Base-by-base conservation (phyloP, 2,888 invertebrate genomes). In the Blomia tropicalis region DNA sequence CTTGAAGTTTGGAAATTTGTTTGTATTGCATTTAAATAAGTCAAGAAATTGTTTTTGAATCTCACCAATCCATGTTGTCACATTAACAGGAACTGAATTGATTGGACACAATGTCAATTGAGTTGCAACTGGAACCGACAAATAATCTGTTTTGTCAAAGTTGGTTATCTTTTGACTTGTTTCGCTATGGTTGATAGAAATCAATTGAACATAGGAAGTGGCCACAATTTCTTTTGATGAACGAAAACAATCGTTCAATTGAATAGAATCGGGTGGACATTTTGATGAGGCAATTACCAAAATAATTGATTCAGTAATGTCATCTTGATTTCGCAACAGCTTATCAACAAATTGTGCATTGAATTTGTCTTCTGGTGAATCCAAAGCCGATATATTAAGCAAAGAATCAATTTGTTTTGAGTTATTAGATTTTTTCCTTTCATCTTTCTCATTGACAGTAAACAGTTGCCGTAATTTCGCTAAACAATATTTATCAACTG, bases 51-150 rank as follows among this genome's bases (percentile, higher is more conserved):
- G 36, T 36, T 7, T 17, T 36, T 36, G 7, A 7, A 36, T 17
- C 36, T 36, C 36, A 11, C 17, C 36, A 36, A 17, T 36, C 36
- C 36, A 36, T 17, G 36, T 11, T 11, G 7, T 17, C 7, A 36
- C 7, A 11, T 36, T 7, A 36, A 36, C 36, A 36, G 36, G 7
- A 17, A 11, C 17, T 36, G 36, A 36, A 17, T 36, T 36, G 36
- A 36, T 36, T 11, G 61, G 53, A 61, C 41, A 54, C 4, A 61
- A 22, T 30, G 27, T 62, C 7, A 59, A 23, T 11, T 44, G 27
- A 41, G 25, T 4, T 47, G 53, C 43, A 2, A 62, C 1, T 29
- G 58, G 59, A 2, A 43, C 32, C 1, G 59, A 41, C n/a, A 36
- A n/a, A 17, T 61, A 27, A 23, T 14, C 3, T 7, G 2, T 4